Conservation (phyloP, 2,888 invertebrate genomes). For the Heliconius ethilla region DNA sequence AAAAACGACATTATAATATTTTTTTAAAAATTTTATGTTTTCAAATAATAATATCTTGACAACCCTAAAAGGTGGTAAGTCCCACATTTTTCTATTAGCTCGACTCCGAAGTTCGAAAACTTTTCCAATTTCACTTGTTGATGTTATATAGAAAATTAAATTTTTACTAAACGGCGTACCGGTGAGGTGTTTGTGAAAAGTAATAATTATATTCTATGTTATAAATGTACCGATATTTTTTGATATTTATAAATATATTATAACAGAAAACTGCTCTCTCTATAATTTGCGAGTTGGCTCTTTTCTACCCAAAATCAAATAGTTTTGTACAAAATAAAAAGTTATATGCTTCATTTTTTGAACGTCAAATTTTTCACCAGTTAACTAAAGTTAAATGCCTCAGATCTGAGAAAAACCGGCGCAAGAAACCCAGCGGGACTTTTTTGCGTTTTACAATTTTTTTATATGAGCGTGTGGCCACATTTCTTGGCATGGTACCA, state of each 20-base stretch:
- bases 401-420: too few species aligned
- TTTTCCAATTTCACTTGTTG: slow-evolving; percentile 23
- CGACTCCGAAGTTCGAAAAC: slow-evolving; percentile 4
- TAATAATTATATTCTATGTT: background rate
- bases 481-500: too few species aligned
- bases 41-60: background rate
- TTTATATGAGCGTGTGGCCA: too few species aligned
- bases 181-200: background rate
- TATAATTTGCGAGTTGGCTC: background rate
- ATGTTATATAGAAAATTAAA: slow-evolving; percentile 11
- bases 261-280: background rate
- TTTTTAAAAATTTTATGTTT: background rate
- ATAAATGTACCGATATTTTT: too few species aligned
- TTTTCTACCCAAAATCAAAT: background rate
- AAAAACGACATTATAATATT: background rate
- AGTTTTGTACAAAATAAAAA: too few species aligned
- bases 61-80: slow-evolving; percentile 8
- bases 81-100: slow-evolving; percentile 21
- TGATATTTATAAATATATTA: background rate
- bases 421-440: too few species aligned
- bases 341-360: too few species aligned
- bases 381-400: too few species aligned
- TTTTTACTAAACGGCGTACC: slow-evolving; percentile 9
- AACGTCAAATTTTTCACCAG: too few species aligned
- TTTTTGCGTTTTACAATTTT: too few species aligned